Evolutionary conservation across 1,140 invertebrate genomes (phyloP).

Genomic region (Temnothorax nylanderi): DNA sequence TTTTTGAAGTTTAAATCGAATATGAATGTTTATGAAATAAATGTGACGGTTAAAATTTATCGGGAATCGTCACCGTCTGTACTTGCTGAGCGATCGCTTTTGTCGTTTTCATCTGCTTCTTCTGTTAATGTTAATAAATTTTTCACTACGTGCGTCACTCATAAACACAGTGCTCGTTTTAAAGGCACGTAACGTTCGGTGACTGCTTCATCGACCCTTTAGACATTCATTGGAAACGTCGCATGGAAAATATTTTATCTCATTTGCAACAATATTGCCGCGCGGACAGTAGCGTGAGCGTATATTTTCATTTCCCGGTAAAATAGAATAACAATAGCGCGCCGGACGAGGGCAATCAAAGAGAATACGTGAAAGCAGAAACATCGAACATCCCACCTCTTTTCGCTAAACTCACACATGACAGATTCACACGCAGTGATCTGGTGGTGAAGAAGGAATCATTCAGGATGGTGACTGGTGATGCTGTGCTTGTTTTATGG

Average conservation of each 20-base stretch:
- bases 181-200: slow-evolving; percentile 65
- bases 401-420: slow-evolving; percentile 51
- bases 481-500: slow-evolving; percentile 16
- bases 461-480: slow-evolving; percentile 2
- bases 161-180: slow-evolving; percentile 78
- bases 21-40: slow-evolving; percentile 23
- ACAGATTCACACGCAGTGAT: slow-evolving; percentile 58
- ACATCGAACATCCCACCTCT: slow-evolving; percentile 63
- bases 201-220: slow-evolving; percentile 43
- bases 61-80: neutral
- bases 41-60: slow-evolving; percentile 14
- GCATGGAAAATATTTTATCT: slow-evolving; percentile 23
- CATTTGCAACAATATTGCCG: slow-evolving; percentile 28
- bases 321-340: slow-evolving; percentile 39
- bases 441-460: slow-evolving; percentile 20
- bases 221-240: neutral
- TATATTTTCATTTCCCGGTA: slow-evolving; percentile 29
- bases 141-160: slow-evolving; percentile 80
- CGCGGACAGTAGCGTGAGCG: neutral
- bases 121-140: slow-evolving; percentile 30
- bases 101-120: slow-evolving; percentile 8
- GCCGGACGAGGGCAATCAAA: slow-evolving; percentile 46
- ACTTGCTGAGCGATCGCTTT: neutral
- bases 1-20: slow-evolving; percentile 14
- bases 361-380: slow-evolving; percentile 58